phyloP scores from a whole-genome alignment of 2,888 invertebrate genomes.

The Dryomyza anilis region DNA sequence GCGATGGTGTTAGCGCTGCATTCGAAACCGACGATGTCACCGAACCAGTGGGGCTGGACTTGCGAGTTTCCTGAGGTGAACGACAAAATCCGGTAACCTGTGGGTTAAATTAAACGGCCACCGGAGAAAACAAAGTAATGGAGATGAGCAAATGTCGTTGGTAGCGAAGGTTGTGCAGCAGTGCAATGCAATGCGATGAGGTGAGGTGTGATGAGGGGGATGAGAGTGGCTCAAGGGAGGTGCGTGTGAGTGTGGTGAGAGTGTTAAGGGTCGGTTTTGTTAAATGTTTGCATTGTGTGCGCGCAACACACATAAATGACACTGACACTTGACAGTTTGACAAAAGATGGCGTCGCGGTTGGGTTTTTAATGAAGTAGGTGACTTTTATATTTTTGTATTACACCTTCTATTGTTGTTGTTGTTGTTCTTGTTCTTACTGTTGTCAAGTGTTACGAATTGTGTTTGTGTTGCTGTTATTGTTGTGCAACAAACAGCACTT shows the following conservation, averaged over 20 bases:
- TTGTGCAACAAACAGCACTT: slow-evolving; percentile 47
- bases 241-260: background rate
- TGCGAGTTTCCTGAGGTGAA: slow-evolving; percentile 84
- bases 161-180: slow-evolving; percentile 20
- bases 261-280: background rate
- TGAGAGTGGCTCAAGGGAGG: background rate
- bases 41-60: slow-evolving; percentile 87
- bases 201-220: background rate
- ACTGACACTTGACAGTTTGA: slow-evolving; percentile 56
- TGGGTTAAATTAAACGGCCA: slow-evolving; percentile 10
- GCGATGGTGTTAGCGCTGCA: slow-evolving; percentile 76
- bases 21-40: slow-evolving; percentile 77
- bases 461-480: slow-evolving; percentile 35
- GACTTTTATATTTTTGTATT: background rate
- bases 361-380: background rate
- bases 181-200: background rate
- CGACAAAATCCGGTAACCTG: slow-evolving; percentile 92
- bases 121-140: background rate
- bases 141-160: slow-evolving; percentile 24
- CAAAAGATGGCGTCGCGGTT: slow-evolving; percentile 38
- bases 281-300: background rate
- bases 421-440: slow-evolving; percentile 33
- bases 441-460: slow-evolving; percentile 22
- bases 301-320: slow-evolving; percentile 37
- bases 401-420: slow-evolving; percentile 28